phyloP scores from a whole-genome alignment of 2,797 vertebrate species.

The Brachymystax lenok region DNA sequence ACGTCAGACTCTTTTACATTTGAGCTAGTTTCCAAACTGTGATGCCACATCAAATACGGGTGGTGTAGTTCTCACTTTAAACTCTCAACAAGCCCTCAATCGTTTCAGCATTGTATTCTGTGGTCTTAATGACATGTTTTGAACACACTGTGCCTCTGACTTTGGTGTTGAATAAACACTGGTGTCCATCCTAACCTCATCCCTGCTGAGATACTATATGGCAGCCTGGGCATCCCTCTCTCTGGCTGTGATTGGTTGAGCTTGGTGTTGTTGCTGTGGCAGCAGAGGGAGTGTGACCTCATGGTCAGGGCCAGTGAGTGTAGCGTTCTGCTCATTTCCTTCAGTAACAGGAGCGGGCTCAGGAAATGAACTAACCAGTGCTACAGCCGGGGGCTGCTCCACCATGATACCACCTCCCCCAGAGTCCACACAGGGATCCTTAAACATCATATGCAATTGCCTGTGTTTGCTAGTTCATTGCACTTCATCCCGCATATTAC shows the following conservation, averaged over 20 bases:
- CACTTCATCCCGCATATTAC: not conserved
- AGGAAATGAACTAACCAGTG: slow-evolving; percentile 74
- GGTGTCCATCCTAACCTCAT: slow-evolving; percentile 26
- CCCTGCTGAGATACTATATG: slow-evolving; percentile 24
- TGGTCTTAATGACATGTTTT: slow-evolving; percentile 50
- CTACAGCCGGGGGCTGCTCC: slow-evolving; percentile 47
- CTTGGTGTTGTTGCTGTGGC: slow-evolving; percentile 39
- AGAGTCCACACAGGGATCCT: not conserved
- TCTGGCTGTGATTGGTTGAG: slow-evolving; percentile 29
- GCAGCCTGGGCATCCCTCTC: slow-evolving; percentile 5
- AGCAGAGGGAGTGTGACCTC: slow-evolving; percentile 49
- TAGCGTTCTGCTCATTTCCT: slow-evolving; percentile 63
- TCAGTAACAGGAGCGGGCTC: slow-evolving; percentile 62
- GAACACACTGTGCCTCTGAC: slow-evolving; percentile 14
- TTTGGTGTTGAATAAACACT: slow-evolving; percentile 22
- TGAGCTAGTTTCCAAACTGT: not conserved
- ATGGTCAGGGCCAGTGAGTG: slow-evolving; percentile 55
- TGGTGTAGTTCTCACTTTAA: not conserved
- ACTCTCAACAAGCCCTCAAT: not conserved
- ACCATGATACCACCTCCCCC: slow-evolving; percentile 31
- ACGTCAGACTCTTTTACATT: not conserved
- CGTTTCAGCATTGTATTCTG: slow-evolving; percentile 28
- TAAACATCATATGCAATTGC: not conserved
- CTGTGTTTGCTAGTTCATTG: not conserved
- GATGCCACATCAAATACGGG: not conserved